Base-by-base conservation (phyloP, 2,888 invertebrate species). In the Caenorhabditis sp. region DNA sequence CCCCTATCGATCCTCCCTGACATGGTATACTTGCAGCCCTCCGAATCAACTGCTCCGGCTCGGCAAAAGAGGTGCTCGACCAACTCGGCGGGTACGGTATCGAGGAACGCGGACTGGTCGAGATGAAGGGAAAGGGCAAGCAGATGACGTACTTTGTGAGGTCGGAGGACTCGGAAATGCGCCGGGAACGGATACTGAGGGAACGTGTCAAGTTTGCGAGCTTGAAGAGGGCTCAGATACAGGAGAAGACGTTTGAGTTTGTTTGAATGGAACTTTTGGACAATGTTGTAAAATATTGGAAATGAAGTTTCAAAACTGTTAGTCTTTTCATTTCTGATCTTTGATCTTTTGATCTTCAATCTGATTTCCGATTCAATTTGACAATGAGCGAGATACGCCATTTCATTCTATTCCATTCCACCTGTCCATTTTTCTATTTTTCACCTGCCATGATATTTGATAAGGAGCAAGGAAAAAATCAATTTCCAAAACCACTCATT, bases 121-220 rank as follows among this genome's bases (percentile, higher is more conserved):
- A 89, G 6, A 92, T 93, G 89, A 93, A 93, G 90, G 93, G 93
- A 20, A 93, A 93, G 87, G 93, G 93, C 15, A 89, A 92, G 67
- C 90, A 92, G 85, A 87, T 92, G 82, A 93, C 93, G 6, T 93
- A 92, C 80, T 93, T 92, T 83, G 89, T 93, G 35, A 87, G 88
- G 6, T 90, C 90, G 1, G 92, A 93, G 74, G 92, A 92, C 77
- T 80, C 84, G 28, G 84, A 84, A 20, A 83, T 84, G 62, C 83
- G 92, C 9, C 70, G 87, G 15, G 82, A 84, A 50, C 70, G 89
- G 9, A 79, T 89, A 40, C 32, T 70, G 18, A 71, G 72, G 50
- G 84, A 82, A 28, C 37, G 82, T 5, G 80, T 85, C 65, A 82
- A 83, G 50, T 85, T 70, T 24, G 80, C 80, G 1, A 80, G 83